Conservation (phyloP, 1,140 invertebrate genomes). For the Platorchestia sp. region DNA sequence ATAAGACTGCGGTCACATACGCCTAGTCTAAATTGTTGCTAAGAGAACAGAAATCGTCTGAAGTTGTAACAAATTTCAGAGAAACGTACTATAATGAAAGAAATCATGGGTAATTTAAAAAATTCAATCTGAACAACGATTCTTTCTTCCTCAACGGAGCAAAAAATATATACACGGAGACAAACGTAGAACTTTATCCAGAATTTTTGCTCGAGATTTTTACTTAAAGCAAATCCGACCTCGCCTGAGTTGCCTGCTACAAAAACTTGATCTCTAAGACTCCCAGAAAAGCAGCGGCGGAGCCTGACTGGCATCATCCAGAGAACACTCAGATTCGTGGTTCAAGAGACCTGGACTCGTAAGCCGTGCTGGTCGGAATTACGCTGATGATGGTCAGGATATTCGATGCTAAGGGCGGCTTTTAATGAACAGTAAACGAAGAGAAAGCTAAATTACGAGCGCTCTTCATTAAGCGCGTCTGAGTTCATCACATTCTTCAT, state of each 20-base stretch:
- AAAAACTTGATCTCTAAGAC: neutral
- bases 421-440: constrained; percentile 32
- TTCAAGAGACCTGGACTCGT: neutral
- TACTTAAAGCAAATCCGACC: no score
- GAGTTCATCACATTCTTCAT: constrained; percentile 42
- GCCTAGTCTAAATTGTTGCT: no score
- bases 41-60: no score
- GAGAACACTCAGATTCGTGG: neutral
- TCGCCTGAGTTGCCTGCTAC: neutral
- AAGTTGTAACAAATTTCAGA: no score
- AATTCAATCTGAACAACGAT: no score
- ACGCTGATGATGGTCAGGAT: neutral
- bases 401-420: neutral
- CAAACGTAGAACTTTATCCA: no score
- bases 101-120: no score
- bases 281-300: neutral
- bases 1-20: no score
- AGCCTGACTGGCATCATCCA: neutral
- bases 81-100: no score
- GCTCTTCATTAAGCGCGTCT: constrained; percentile 28
- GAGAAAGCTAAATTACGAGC: constrained; percentile 42
- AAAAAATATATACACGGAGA: no score
- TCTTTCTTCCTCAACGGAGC: no score
- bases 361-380: neutral
- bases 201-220: no score